Conservation (phyloP, 2,888 invertebrate genomes). For the Bedellia somnulentella region DNA sequence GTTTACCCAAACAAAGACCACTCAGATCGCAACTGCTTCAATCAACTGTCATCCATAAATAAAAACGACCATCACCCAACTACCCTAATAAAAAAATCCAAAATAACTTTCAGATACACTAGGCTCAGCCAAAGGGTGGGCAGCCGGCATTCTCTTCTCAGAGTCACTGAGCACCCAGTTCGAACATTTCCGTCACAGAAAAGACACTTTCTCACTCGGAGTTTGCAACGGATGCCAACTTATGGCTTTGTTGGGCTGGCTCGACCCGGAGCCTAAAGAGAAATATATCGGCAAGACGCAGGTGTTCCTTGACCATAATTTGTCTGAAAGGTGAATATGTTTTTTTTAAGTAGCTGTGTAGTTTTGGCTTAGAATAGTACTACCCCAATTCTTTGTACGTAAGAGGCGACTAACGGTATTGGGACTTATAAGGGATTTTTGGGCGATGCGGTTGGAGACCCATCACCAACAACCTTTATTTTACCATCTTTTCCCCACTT, state of each 20-base stretch:
- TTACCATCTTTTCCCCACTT: no score
- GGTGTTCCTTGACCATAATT: slow-evolving; percentile 80
- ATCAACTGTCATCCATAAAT: no score
- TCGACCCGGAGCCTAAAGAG: slow-evolving; percentile 52
- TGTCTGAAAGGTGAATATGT: slow-evolving; percentile 81
- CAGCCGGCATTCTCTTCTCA: slow-evolving; percentile 86
- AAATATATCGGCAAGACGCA: slow-evolving; percentile 48
- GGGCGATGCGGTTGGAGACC: no score
- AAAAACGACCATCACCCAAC: no score
- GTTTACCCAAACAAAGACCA: no score
- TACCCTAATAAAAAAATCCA: no score
- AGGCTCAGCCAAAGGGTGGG: slow-evolving; percentile 98
- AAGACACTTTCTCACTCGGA: slow-evolving; percentile 92
- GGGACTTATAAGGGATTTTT: no score
- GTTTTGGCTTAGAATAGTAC: no score
- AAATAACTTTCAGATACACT: slow-evolving; percentile 89
- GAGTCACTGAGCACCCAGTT: slow-evolving; percentile 75
- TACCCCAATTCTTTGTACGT: no score
- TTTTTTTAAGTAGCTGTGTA: background rate
- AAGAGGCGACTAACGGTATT: no score
- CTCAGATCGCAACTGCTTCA: no score
- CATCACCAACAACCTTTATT: no score
- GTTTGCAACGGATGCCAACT: slow-evolving; percentile 99
- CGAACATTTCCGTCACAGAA: slow-evolving; percentile 69
- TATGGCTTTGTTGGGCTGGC: slow-evolving; percentile 91